phyloP scores from a whole-genome alignment of 2,113 vertebrate species.

The Corvus cornix region DNA sequence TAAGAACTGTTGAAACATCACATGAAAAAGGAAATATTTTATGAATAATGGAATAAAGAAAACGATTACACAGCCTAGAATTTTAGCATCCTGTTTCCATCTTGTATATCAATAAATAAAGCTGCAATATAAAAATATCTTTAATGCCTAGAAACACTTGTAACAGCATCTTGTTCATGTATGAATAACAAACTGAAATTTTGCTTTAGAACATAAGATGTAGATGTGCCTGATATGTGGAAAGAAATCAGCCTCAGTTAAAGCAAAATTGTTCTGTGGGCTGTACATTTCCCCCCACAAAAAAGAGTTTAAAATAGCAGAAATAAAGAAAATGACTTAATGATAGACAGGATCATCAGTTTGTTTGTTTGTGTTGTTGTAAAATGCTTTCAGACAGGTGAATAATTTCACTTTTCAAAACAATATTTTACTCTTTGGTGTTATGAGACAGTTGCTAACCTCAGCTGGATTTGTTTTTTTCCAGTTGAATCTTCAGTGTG shows the following conservation, averaged over 20 bases:
- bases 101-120: background rate
- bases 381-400: background rate
- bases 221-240: background rate
- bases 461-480: background rate
- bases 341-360: background rate
- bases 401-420: background rate
- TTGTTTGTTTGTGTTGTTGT: background rate
- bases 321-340: background rate
- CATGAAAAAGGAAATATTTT: background rate
- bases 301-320: background rate
- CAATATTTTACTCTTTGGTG: background rate
- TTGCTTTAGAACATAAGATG: background rate
- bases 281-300: background rate
- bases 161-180: background rate
- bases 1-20: slow-evolving; percentile 1
- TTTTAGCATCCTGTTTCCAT: background rate
- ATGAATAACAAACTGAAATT: background rate
- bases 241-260: background rate
- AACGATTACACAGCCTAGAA: background rate
- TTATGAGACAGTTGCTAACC: background rate
- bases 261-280: background rate
- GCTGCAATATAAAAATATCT: background rate
- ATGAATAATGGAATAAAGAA: slow-evolving; percentile 27
- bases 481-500: background rate
- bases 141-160: background rate